Percentiles rank a stretch among this genome's conserved stretches.
Evolutionary conservation across 1,140 invertebrate genomes (phyloP).

Genomic region (Chelonus insularis): DNA sequence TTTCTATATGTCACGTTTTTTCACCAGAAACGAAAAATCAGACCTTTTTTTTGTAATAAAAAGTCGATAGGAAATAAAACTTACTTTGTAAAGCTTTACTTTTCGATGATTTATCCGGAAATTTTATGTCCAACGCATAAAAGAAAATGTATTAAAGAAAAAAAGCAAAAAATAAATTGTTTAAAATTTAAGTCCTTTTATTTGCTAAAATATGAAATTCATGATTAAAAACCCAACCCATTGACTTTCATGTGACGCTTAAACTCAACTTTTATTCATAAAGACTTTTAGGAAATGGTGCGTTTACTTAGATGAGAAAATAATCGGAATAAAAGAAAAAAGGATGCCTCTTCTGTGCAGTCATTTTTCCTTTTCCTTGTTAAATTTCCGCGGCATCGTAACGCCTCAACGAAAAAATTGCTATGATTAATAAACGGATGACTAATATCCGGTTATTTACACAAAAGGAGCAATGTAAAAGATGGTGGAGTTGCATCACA

Average conservation of each 20-base stretch:
- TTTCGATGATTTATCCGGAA: neutral
- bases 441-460: constrained; percentile 31
- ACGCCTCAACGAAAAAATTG: constrained; percentile 23
- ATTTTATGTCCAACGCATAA: neutral
- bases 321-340: constrained; percentile 15
- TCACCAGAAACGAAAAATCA: neutral
- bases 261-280: constrained; percentile 7
- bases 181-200: neutral
- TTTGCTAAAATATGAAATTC: neutral
- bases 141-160: neutral
- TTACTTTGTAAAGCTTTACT: neutral
- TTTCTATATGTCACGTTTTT: neutral
- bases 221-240: constrained; percentile 15
- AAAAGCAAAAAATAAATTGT: neutral
- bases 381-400: constrained; percentile 29
- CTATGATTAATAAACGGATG: constrained; percentile 37
- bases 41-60: neutral
- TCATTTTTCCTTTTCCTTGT: constrained; percentile 12
- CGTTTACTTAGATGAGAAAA: constrained; percentile 3
- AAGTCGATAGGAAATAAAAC: neutral
- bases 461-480: constrained; percentile 7
- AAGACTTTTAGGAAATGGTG: neutral
- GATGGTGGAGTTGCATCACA: constrained; percentile 3
- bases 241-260: constrained; percentile 16
- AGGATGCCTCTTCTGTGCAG: neutral